phyloP scores from a whole-genome alignment of 2,113 vertebrate genomes.

The Hipposideros armiger region DNA sequence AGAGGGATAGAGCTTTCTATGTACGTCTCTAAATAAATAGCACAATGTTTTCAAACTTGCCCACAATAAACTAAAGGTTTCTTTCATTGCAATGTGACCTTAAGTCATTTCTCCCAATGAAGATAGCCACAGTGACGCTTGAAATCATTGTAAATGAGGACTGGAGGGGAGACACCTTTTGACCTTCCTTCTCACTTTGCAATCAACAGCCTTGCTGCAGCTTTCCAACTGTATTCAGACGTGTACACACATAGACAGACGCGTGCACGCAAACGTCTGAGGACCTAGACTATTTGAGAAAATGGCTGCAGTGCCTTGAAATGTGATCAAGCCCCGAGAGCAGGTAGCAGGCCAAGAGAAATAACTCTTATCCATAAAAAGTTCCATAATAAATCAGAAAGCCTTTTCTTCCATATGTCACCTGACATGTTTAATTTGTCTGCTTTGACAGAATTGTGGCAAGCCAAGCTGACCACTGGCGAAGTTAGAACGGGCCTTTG shows the following conservation, averaged over 20 bases:
- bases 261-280: neutral
- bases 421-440: slow-evolving; percentile 81
- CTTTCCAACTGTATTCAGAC: neutral
- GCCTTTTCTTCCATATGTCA: slow-evolving; percentile 82
- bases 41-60: slow-evolving; percentile 55
- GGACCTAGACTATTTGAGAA: slow-evolving; percentile 36
- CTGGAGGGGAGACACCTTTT: neutral
- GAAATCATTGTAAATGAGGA: neutral
- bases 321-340: slow-evolving; percentile 78
- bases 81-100: neutral
- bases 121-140: neutral
- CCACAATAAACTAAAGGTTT: neutral
- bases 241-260: slow-evolving; percentile 42
- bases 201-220: neutral
- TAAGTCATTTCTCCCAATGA: neutral
- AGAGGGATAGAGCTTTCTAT: neutral
- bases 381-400: slow-evolving; percentile 84
- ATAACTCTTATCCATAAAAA: slow-evolving; percentile 78
- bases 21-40: slow-evolving; percentile 35
- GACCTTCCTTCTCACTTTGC: neutral
- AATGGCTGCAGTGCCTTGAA: slow-evolving; percentile 81
- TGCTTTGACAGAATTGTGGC: slow-evolving; percentile 78
- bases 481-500: slow-evolving; percentile 64
- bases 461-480: slow-evolving; percentile 43
- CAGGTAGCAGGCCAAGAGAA: slow-evolving; percentile 83